Percentiles rank a stretch among this genome's conserved stretches.
Conservation (phyloP, 2,113 vertebrate species). For the Grammomys surdaster region DNA sequence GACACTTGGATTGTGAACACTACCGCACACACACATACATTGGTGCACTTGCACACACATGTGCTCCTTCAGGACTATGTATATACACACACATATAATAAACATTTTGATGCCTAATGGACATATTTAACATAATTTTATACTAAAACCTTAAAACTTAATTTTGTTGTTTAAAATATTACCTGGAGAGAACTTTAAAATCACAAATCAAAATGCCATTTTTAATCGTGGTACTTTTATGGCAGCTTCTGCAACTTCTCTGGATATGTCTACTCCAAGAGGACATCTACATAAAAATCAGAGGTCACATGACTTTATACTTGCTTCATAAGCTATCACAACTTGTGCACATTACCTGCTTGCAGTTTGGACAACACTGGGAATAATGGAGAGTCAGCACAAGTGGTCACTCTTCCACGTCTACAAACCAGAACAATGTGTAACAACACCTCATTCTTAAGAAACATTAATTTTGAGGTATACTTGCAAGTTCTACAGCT, state of each 20-base stretch:
- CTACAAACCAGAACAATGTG: constrained; percentile 4
- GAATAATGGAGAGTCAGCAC: not conserved
- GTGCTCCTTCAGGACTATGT: not conserved
- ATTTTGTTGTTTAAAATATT: constrained; percentile 47
- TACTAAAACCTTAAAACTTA: constrained; percentile 51
- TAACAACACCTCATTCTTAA: not conserved
- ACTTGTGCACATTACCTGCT: constrained; percentile 18
- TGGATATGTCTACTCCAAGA: constrained; percentile 93
- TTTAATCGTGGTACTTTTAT: constrained; percentile 91
- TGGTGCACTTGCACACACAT: not conserved
- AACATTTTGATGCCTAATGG: constrained; percentile 41
- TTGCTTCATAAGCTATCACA: constrained; percentile 13
- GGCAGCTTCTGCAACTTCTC: constrained; percentile 90
- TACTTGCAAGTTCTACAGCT: constrained; percentile 40
- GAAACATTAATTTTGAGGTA: constrained; percentile 43
- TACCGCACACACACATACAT: not conserved
- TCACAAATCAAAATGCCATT: constrained; percentile 84
- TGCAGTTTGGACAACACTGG: not conserved
- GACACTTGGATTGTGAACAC: not conserved
- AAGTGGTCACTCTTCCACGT: not conserved
- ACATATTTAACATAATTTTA: constrained; percentile 4
- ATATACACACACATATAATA: not conserved
- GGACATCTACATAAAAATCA: constrained; percentile 68
- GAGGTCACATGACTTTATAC: constrained; percentile 40
- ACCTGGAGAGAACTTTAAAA: constrained; percentile 48